Evolutionary conservation across 2,797 vertebrate species (phyloP).

Genomic region (Crypturellus tataupa): DNA sequence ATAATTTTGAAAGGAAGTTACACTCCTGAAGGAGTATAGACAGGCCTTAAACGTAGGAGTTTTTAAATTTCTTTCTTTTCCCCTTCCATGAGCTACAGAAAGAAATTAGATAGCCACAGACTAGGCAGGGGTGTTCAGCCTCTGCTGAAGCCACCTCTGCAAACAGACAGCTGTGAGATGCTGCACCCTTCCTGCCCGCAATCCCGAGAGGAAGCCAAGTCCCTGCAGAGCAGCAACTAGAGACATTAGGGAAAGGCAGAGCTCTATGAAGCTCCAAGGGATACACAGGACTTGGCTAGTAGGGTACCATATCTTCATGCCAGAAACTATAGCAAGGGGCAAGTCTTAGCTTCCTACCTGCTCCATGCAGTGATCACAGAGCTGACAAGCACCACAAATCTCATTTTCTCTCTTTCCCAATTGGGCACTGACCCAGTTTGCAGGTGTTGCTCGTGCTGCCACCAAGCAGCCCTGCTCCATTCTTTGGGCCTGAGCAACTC

Average conservation of each 20-base stretch:
- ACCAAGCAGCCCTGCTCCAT: background rate
- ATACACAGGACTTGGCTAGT: background rate
- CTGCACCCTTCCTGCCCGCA: background rate
- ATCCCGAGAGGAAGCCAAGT: background rate
- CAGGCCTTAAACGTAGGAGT: background rate
- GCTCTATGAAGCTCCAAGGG: background rate
- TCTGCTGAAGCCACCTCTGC: accelerated
- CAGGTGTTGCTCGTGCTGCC: background rate
- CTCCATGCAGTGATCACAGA: accelerated
- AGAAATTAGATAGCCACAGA: background rate
- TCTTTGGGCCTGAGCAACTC: background rate
- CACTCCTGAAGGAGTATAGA: background rate
- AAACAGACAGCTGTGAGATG: accelerated
- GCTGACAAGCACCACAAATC: background rate
- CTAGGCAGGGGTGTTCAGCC: accelerated
- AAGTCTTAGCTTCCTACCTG: background rate
- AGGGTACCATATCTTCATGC: background rate
- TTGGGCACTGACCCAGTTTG: background rate
- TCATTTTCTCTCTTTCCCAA: background rate
- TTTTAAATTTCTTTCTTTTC: no score
- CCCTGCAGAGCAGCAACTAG: background rate
- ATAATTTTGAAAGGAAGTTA: background rate
- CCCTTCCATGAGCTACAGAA: background rate
- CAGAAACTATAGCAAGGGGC: background rate
- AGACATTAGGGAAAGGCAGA: background rate